Base-by-base conservation (phyloP, 2,888 invertebrate genomes). In the Fragum sueziense region DNA sequence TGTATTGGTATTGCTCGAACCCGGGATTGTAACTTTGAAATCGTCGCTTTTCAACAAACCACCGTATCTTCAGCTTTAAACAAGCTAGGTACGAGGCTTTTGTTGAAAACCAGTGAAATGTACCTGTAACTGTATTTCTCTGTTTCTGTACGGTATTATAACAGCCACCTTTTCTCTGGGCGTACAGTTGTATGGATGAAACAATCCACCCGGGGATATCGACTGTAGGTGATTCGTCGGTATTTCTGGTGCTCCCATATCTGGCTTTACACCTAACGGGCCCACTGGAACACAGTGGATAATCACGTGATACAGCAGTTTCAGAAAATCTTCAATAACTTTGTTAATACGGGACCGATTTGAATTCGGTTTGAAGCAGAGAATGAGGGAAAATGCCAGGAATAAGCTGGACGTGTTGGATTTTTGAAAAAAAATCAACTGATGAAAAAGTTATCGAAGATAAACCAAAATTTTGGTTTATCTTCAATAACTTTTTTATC, bases 121-220 rank as follows among this genome's bases (percentile, higher is more conserved):
- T 71, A 79, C 82, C 76, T 73, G 59, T 41, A 84, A 57, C 31
- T 84, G 70, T 34, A 37, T 31, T 41, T 76, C 71, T n/a, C 80
- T 73, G 33, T 84, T 74, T 22, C 84, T 52, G 41, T 84, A 84
- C 0, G 84, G 84, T 27, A 84, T 80, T 11, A 84, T 79, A 17
- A 84, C 59, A 2, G 84, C 84, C 0, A 74, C 71, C 68, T 69
- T 76, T 52, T 84, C 84, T 37, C 84, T 37, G n/a, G 84, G 74
- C n/a, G 70, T 61, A 67, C 84, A 84, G 27, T 74, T 74, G 1
- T 6, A 29, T 6, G 84, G 84, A 69, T 51, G 70, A 47, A 70
- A 80, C 17, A 41, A 61, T 0, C 84, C 84, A 9, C 84, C 84
- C 11, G 37, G 52, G 17, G 29, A 31, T 9, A 82, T 37, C 31